Percentiles rank a stretch among this genome's conserved stretches.
Evolutionary conservation across 2,888 invertebrate genomes (phyloP).

Genomic region (Anagyrus pseudococci): DNA sequence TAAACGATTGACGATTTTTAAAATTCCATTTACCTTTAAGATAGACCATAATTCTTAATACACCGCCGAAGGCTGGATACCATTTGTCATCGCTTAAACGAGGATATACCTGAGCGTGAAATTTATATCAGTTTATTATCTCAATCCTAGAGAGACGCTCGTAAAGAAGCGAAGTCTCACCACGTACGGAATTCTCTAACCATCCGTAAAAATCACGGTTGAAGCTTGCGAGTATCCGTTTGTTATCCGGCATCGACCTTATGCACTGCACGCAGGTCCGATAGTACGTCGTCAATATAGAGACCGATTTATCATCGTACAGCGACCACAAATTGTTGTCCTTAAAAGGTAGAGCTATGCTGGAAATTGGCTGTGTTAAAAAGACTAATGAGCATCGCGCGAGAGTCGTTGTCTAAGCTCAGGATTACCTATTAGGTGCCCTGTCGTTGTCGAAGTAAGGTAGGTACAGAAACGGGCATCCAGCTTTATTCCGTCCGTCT

Average conservation of each 20-base stretch:
- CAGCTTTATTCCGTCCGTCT: neutral
- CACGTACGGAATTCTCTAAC: slow-evolving; percentile 63
- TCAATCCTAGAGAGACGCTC: neutral
- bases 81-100: slow-evolving; percentile 69
- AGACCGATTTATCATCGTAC: slow-evolving; percentile 59
- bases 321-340: slow-evolving; percentile 64
- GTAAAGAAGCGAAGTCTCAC: slow-evolving; percentile 40
- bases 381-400: neutral
- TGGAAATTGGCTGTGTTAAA: slow-evolving; percentile 37
- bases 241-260: slow-evolving; percentile 54
- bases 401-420: neutral
- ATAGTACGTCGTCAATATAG: slow-evolving; percentile 66
- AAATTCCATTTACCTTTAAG: slow-evolving; percentile 49
- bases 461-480: slow-evolving; percentile 51
- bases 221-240: slow-evolving; percentile 60
- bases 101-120: slow-evolving; percentile 60
- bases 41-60: slow-evolving; percentile 61
- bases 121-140: slow-evolving; percentile 30
- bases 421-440: slow-evolving; percentile 59
- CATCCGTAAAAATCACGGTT: slow-evolving; percentile 66
- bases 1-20: neutral
- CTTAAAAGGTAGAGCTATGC: slow-evolving; percentile 70
- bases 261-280: slow-evolving; percentile 66
- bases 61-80: slow-evolving; percentile 67
- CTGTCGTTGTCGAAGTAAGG: slow-evolving; percentile 68